These are phyloP conservation scores for Harpagoxenus sublaevis DNA, from an alignment of 2,888 invertebrate genomes.

Conservation along the genomic window DNA sequence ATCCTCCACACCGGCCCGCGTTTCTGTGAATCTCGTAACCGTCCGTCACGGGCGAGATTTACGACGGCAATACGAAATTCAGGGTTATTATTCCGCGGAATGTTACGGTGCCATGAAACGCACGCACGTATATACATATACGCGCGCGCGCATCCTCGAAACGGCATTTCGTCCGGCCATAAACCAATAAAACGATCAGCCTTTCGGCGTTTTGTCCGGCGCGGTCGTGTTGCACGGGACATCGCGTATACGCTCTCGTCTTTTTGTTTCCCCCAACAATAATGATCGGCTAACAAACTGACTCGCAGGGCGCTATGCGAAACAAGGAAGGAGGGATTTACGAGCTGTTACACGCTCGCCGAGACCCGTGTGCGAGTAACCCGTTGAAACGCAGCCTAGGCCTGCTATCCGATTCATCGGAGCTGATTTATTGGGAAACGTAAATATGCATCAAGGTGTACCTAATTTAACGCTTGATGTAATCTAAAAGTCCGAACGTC, in stretches of 20 bases:
- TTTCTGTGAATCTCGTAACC: constrained; percentile 25
- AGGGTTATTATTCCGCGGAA: constrained; percentile 26
- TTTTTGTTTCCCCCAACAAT: constrained; percentile 45
- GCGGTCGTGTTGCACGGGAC: constrained; percentile 8
- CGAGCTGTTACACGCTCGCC: constrained; percentile 59
- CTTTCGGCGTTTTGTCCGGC: constrained; percentile 59
- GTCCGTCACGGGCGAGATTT: constrained; percentile 14
- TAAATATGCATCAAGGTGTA: constrained; percentile 3
- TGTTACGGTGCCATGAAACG: constrained; percentile 16
- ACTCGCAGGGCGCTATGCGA: constrained; percentile 56
- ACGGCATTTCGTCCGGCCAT: constrained; percentile 41
- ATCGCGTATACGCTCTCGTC: not conserved
- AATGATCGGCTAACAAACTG: constrained; percentile 68
- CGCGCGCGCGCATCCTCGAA: constrained; percentile 1
- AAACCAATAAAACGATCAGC: constrained; percentile 72
- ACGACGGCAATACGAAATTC: constrained; percentile 25
- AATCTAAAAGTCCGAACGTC: not conserved
- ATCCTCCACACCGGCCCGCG: not conserved
- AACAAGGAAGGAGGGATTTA: constrained; percentile 72
- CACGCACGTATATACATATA: too few relatives aligned
- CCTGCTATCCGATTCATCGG: constrained; percentile 1
- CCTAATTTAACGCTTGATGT: not conserved
- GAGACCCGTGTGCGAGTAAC: not conserved
- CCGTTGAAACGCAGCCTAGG: constrained; percentile 6
- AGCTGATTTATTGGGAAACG: constrained; percentile 25